Evolutionary conservation across 1,140 invertebrate genomes (phyloP), one percentile per base, ranked within the genome.

Genomic region (Mya arenaria): DNA sequence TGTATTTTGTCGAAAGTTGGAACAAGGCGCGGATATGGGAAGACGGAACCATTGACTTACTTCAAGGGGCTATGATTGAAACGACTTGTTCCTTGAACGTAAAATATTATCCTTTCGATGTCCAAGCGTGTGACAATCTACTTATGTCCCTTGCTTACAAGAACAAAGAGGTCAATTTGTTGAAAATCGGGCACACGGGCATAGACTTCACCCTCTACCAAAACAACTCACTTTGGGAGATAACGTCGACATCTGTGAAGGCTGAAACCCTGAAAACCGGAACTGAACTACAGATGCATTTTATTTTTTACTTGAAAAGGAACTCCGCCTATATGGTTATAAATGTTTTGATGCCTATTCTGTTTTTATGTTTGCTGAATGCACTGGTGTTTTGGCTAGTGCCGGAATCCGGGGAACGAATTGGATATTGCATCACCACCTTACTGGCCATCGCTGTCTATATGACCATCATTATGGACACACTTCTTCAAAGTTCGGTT

Each of bases 41-140:
- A 5, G 23, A 25, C 25, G 66, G 66, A n/a, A 25, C 15, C 28
- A 28, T 71, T 1, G n/a, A 4, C 1, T 83, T 66, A 66, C 6
- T 25, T 10, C 63, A 72, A 19, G 65, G 30, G 17, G 63, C 52
- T 25, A 37, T 99, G 90, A 99, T 99, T 92, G 95, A 99, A 95
- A 98, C 97, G 92, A 99, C 97, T 58, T 99, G 99, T 93, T 98
- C 97, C n/a, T 99, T 99, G 87, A 98, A 99, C 93, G 98, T 99
- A 56, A 84, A 97, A 48, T 99, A 99, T 92, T 99, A 98, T 92
- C 98, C 98, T 25, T 99, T 99, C 93, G 98, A 99, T 56, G 58
- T 85, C 91, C 98, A 99, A 94, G 98, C 96, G 0, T 99, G 98
- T 92, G 97, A 98, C 77, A 98, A 99, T 97, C 99, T 99, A 92